These are phyloP conservation scores for Nestor notabilis DNA, from an alignment of 2,113 vertebrate genomes.

Conservation along the genomic window DNA sequence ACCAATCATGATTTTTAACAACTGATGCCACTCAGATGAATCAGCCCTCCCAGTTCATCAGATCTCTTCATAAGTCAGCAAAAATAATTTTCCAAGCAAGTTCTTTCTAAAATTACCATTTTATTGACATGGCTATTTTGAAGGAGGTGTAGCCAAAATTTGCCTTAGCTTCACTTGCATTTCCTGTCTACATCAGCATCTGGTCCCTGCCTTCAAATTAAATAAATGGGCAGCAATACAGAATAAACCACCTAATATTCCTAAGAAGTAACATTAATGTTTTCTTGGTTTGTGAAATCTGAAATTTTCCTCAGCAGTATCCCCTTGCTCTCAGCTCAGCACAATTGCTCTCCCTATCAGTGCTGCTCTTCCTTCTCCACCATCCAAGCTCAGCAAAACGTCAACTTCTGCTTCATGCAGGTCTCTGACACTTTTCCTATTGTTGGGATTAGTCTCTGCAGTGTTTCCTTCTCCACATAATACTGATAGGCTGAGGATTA, in stretches of 20 bases:
- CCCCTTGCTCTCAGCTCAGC: not conserved
- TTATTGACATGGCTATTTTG: not conserved
- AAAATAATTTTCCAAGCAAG: not conserved
- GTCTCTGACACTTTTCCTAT: not conserved
- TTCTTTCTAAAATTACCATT: not conserved
- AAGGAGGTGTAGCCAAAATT: not conserved
- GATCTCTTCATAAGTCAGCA: not conserved
- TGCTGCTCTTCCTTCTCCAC: not conserved
- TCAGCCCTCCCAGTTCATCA: not conserved
- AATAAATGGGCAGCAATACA: not conserved
- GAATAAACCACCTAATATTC: not conserved
- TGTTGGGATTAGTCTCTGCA: not conserved
- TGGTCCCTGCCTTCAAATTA: not conserved
- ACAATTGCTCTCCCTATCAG: not conserved
- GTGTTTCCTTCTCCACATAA: not conserved
- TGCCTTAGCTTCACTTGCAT: not conserved
- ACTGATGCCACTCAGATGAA: not conserved
- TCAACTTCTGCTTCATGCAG: not conserved
- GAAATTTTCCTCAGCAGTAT: not conserved
- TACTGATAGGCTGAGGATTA: not conserved
- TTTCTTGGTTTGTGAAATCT: not conserved
- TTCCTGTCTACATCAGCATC: not conserved
- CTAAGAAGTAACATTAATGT: not conserved
- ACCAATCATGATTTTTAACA: not conserved
- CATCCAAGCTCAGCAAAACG: not conserved